Evolutionary conservation across 2,888 invertebrate species (phyloP), one percentile per base, ranked within the genome.

Genomic region (Andrena bucephala): DNA sequence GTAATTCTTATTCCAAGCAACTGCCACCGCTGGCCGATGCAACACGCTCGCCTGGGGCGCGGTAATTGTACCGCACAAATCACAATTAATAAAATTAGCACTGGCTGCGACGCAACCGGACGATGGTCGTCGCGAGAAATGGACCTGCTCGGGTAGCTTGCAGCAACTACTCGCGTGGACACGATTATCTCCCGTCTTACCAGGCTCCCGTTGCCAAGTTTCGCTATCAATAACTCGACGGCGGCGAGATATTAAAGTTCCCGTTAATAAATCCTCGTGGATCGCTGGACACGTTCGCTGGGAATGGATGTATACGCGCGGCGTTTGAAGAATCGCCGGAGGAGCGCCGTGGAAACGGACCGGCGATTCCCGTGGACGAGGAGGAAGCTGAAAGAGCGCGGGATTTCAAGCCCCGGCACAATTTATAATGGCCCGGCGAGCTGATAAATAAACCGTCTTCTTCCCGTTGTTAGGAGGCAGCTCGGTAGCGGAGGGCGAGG

Each of bases 401-500:
- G 20, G 31, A 5, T 6, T 54, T 59, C 71, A 33, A 33, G 27
- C 29, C 8, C 2, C 16, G 59, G n/a, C 52, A 33, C 48, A 79
- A 80, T 79, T 78, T 54, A 66, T 54, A 80, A 54, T 29, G n/a
- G 63, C 52, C 36, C 3, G n/a, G n/a, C 13, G 42, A 16, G 20
- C 62, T 79, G 60, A 79, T 80, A 80, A 78, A 71, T 71, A 66
- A 77, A 60, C 10, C 66, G 54, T 48, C 24, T 50, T 24, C 50
- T 8, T 50, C 13, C 20, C 24, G 33, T 13, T 31, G 52, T 31
- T 13, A 31, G 20, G 24, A 31, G 8, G 42, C 60, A 33, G 16
- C 31, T 70, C 31, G 42, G 42, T 24, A 24, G 50, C 29, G 24
- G 27, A n/a, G 36, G 57, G 31, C 24, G 42, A 42, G 31, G 31